Evolutionary conservation across 2,888 invertebrate genomes (phyloP).

Genomic region (Mylabris sibirica): DNA sequence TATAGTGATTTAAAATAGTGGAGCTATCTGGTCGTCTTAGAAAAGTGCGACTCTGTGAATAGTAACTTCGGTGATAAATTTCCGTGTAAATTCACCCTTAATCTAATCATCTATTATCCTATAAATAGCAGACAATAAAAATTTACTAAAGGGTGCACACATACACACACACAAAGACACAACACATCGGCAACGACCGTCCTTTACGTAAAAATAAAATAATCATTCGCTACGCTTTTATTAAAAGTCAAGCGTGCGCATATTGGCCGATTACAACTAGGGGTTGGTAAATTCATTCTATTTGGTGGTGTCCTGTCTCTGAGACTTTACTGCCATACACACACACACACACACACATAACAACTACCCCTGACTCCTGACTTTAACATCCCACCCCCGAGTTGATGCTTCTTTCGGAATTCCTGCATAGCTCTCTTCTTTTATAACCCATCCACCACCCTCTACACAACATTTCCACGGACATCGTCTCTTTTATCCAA

Average conservation of each 20-base stretch:
- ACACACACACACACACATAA: too few relatives aligned
- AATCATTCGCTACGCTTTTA: conserved; percentile 58
- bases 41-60: too few relatives aligned
- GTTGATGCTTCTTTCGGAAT: conserved; percentile 42
- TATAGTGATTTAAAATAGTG: too few relatives aligned
- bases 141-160: conserved; percentile 26
- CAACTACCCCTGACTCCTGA: not conserved
- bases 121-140: conserved; percentile 49
- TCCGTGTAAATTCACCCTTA: conserved; percentile 22
- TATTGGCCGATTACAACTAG: conserved; percentile 44
- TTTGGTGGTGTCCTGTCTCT: conserved; percentile 2
- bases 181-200: conserved; percentile 39
- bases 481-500: conserved; percentile 49
- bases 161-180: too few relatives aligned
- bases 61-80: not conserved
- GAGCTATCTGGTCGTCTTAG: too few relatives aligned
- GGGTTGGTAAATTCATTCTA: conserved; percentile 13
- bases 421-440: conserved; percentile 41
- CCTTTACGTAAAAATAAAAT: conserved; percentile 52
- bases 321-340: too few relatives aligned
- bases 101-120: conserved; percentile 32
- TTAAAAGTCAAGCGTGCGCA: conserved; percentile 60
- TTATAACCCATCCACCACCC: conserved; percentile 20
- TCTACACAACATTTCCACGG: conserved; percentile 39
- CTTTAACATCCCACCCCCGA: not conserved